Base-by-base conservation (phyloP, 2,113 vertebrate genomes). In the Petromus typicus region DNA sequence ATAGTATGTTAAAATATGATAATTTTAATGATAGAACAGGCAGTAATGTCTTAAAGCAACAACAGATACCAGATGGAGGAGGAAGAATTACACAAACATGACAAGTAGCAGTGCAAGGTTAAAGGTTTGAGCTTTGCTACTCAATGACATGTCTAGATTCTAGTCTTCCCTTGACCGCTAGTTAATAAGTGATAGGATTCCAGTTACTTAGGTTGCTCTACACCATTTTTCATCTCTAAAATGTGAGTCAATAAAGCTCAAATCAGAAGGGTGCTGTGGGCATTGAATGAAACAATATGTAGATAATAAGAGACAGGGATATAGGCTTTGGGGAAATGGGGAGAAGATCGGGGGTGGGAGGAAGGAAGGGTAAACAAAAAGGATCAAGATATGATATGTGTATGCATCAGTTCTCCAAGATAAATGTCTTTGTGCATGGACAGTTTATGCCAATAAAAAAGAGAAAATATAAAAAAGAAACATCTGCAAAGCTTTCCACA, bases 201-300 rank as follows among this genome's bases (percentile, higher is more conserved):
- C 61, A 89, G 91, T 56, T 30, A 83, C 27, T 75, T 13, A 51
- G 32, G 11, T 83, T 80, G 22, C 3, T 93, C 13, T 59, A 6
- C 7, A 75, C 25, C 54, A 45, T 71, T 71, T 59, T 45, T 90
- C 73, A 61, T 54, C 45, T 66, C 7, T 75, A 81, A 95, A 84
- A 78, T 12, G 14, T 7, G n/a, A 92, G 69, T 57, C 63, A 84
- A 73, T 34, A 80, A 91, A 69, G 22, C 22, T 67, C 75, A 75
- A 32, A 79, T 86, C 22, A 95, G 43, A 94, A 79, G 43, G 34
- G 14, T 4, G 12, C 40, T 32, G 1, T 30, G 25, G 43, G 3
- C 45, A 89, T 84, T 23, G 57, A 93, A 91, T 57, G 22, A 97
- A 89, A 89, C 3, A 91, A 71, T 48, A 76, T n/a, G 32, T 43